A percentile compares a stretch with the other conserved stretches of the same genome.
These are phyloP conservation scores for Pheosia tremula DNA, from an alignment of 2,888 invertebrate genomes.

Conservation along the genomic window DNA sequence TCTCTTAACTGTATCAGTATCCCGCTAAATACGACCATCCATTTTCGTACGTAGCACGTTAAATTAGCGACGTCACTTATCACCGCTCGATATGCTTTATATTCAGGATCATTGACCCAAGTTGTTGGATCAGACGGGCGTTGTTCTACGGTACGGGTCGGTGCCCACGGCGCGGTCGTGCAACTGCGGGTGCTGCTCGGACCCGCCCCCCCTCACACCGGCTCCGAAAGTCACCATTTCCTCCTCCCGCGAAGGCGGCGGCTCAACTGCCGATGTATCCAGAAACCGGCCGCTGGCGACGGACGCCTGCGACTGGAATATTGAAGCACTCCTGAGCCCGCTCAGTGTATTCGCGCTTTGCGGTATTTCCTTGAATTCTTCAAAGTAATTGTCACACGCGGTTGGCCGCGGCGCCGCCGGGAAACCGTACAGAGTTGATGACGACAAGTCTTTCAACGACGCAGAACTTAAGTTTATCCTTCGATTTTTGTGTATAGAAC, in stretches of 20 bases:
- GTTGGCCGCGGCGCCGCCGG: slow-evolving; percentile 86
- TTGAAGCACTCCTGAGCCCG: slow-evolving; percentile 76
- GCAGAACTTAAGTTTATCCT: slow-evolving; percentile 81
- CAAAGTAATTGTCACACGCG: slow-evolving; percentile 85
- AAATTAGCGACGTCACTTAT: slow-evolving; percentile 67
- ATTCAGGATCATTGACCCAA: slow-evolving; percentile 55
- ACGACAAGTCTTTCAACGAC: slow-evolving; percentile 84
- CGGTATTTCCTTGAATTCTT: slow-evolving; percentile 81
- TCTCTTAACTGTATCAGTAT: slow-evolving; percentile 50
- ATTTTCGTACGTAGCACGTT: slow-evolving; percentile 59
- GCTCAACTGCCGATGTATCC: slow-evolving; percentile 87
- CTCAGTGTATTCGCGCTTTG: slow-evolving; percentile 80
- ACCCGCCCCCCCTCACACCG: slow-evolving; percentile 71
- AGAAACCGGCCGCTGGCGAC: slow-evolving; percentile 89
- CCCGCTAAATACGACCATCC: slow-evolving; percentile 51
- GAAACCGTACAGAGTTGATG: slow-evolving; percentile 85
- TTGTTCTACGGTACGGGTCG: slow-evolving; percentile 84
- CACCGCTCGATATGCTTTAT: slow-evolving; percentile 81
- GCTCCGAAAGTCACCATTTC: slow-evolving; percentile 89
- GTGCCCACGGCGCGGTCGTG: slow-evolving; percentile 80
- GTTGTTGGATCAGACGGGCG: slow-evolving; percentile 80
- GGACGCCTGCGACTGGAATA: slow-evolving; percentile 82
- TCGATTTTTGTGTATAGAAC: slow-evolving; percentile 84
- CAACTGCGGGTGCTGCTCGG: slow-evolving; percentile 56
- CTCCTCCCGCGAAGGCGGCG: slow-evolving; percentile 86